Evolutionary conservation across 2,888 invertebrate species (phyloP).

Genomic region (Oxystoma pomonae): DNA sequence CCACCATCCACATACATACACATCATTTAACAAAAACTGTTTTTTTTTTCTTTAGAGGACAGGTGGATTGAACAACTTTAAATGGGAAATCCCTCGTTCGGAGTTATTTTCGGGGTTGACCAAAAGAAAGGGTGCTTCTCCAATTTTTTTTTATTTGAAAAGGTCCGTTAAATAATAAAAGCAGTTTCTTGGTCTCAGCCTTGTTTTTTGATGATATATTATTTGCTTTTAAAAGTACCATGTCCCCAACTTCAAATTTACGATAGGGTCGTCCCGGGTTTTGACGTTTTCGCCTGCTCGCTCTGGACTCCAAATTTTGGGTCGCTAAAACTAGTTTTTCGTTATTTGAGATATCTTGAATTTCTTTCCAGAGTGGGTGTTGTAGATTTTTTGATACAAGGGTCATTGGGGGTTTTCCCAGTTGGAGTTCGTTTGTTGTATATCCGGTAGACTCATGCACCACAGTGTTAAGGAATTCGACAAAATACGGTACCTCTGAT

Average conservation of each 20-base stretch:
- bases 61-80: neutral
- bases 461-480: neutral
- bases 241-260: neutral
- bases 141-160: constrained; percentile 1
- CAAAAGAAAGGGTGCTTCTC: neutral
- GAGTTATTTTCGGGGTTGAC: neutral
- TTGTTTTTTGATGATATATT: neutral
- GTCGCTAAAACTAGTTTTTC: neutral
- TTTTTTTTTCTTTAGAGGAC: no score
- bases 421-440: neutral
- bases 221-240: neutral
- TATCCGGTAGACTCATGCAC: neutral
- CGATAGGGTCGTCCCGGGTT: neutral
- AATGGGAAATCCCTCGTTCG: neutral
- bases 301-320: neutral
- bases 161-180: neutral
- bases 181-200: neutral
- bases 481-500: neutral
- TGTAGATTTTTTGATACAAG: neutral
- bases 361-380: neutral
- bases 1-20: no score
- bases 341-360: neutral
- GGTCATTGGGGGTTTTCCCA: neutral
- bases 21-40: no score
- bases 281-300: neutral